Conservation (phyloP, 2,797 vertebrate species). For the Melanotaenia maccullochi region DNA sequence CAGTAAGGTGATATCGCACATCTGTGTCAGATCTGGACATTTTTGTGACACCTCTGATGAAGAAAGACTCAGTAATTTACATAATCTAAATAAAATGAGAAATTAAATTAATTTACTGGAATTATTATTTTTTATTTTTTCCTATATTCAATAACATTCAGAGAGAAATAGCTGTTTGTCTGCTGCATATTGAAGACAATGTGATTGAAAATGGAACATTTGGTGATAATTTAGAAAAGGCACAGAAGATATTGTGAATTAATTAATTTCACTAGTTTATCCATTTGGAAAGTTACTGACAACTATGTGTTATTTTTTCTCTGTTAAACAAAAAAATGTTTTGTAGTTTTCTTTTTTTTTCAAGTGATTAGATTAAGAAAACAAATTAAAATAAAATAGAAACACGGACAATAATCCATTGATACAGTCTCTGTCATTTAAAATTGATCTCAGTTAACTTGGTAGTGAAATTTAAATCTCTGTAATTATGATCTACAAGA, state of each 20-base stretch:
- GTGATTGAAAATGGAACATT: slow-evolving; percentile 40
- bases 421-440: background rate
- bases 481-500: background rate
- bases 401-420: background rate
- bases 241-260: slow-evolving; percentile 19
- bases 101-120: slow-evolving; percentile 39
- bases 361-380: background rate
- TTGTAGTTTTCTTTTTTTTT: background rate
- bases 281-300: background rate
- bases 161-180: slow-evolving; percentile 30
- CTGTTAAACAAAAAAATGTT: background rate
- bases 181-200: slow-evolving; percentile 19
- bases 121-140: slow-evolving; percentile 30
- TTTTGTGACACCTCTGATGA: slow-evolving; percentile 23
- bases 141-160: slow-evolving; percentile 52
- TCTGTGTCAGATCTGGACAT: slow-evolving; percentile 25
- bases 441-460: too few relatives aligned
- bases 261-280: slow-evolving; percentile 2
- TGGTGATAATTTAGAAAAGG: slow-evolving; percentile 26
- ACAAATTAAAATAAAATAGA: background rate
- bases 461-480: background rate
- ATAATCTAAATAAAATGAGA: slow-evolving; percentile 44
- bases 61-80: slow-evolving; percentile 40
- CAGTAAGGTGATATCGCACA: slow-evolving; percentile 27
- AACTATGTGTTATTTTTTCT: background rate